Evolutionary conservation across 1,140 invertebrate genomes (phyloP).

Genomic region (Orussus abietinus): DNA sequence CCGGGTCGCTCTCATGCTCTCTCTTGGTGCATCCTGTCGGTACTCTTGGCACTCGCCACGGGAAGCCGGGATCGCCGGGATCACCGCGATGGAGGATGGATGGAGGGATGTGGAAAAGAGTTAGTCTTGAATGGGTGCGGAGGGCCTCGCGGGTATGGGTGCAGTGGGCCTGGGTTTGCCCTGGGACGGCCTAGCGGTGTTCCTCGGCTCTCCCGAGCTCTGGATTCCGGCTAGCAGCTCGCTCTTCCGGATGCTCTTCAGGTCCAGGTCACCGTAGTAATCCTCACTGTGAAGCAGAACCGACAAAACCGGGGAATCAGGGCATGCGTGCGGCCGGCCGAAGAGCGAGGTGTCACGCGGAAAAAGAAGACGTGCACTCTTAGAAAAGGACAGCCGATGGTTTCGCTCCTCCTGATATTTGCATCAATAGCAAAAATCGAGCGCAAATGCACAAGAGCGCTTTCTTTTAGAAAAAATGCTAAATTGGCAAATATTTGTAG

Average conservation of each 20-base stretch:
- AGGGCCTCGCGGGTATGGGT: conserved; percentile 46
- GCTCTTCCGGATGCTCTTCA: conserved; percentile 90
- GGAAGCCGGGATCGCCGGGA: neutral
- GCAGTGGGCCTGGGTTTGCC: conserved; percentile 56
- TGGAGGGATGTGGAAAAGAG: conserved; percentile 6
- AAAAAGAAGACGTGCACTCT: too few species aligned
- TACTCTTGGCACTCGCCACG: too few species aligned
- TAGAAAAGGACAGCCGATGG: too few species aligned
- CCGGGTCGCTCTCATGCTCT: too few species aligned
- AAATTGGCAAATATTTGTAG: too few species aligned
- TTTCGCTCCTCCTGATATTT: too few species aligned
- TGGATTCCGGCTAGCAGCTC: conserved; percentile 77
- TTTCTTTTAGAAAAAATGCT: too few species aligned
- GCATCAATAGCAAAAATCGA: too few species aligned
- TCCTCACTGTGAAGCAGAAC: conserved; percentile 76
- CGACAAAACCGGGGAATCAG: conserved; percentile 29
- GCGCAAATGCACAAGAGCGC: too few species aligned
- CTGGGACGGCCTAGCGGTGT: conserved; percentile 45
- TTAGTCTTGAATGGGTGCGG: conserved; percentile 34
- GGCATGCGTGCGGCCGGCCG: conserved; percentile 25
- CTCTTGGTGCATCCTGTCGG: too few species aligned
- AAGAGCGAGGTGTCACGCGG: too few species aligned
- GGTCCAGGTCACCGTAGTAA: conserved; percentile 91
- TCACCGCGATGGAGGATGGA: neutral
- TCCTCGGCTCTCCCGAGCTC: conserved; percentile 57